Evolutionary conservation across 2,797 vertebrate species (phyloP).

Genomic region (Syngnathus rostellatus): DNA sequence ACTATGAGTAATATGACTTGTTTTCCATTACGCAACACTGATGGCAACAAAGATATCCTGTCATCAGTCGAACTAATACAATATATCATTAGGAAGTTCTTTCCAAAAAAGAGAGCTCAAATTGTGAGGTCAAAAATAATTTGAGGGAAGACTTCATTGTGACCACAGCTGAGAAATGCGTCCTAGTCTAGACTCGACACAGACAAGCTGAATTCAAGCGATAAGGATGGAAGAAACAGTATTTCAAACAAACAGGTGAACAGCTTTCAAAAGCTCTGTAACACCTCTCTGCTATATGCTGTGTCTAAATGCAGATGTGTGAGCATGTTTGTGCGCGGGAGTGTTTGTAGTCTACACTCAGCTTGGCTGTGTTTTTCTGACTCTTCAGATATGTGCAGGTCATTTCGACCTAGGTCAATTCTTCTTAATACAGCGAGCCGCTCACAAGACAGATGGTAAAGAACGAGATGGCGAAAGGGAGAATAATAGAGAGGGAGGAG

Average conservation of each 20-base stretch:
- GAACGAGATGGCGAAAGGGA: conserved; percentile 36
- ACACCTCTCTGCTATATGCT: not conserved
- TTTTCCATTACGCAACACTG: not conserved
- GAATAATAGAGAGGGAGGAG: conserved; percentile 28
- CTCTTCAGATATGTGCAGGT: conserved; percentile 53
- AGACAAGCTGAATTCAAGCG: not conserved
- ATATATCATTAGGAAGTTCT: not conserved
- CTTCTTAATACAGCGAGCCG: conserved; percentile 42
- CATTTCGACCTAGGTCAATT: conserved; percentile 59
- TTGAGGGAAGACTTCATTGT: not conserved
- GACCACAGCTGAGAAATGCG: not conserved
- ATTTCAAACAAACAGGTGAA: not conserved
- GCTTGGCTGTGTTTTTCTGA: conserved; percentile 33
- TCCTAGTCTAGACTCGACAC: not conserved
- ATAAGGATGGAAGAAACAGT: not conserved
- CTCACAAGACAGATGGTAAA: conserved; percentile 39
- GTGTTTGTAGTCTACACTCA: conserved; percentile 24
- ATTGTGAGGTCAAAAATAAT: not conserved
- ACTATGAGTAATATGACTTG: not conserved
- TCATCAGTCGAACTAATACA: not conserved
- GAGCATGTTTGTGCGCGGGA: conserved; percentile 1
- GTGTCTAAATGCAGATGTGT: conserved; percentile 35
- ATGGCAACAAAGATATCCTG: not conserved
- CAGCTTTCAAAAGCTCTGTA: not conserved
- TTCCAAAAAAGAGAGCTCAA: not conserved